phyloP scores from a whole-genome alignment of 2,888 invertebrate genomes.

The Bhutanitis thaidina region DNA sequence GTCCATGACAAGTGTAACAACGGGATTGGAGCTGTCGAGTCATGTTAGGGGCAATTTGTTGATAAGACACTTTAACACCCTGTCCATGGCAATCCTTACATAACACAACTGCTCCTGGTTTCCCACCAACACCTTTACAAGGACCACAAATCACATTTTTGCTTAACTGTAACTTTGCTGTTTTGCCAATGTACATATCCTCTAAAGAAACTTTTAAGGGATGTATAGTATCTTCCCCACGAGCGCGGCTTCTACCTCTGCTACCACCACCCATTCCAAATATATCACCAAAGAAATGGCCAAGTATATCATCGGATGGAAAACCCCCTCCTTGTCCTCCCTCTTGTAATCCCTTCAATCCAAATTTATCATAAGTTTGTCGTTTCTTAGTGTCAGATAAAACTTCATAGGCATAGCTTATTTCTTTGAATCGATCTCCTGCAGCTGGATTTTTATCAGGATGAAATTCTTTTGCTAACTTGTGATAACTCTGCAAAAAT shows the following conservation, averaged over 20 bases:
- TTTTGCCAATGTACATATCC: constrained; percentile 94
- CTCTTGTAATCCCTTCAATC: constrained; percentile 93
- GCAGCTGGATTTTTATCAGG: constrained; percentile 95
- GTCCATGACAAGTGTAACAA: constrained; percentile 83
- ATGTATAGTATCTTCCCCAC: constrained; percentile 91
- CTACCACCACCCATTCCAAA: constrained; percentile 80
- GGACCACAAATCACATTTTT: constrained; percentile 89
- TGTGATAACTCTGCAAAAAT: constrained; percentile 88
- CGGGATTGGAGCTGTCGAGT: constrained; percentile 81
- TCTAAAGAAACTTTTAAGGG: constrained; percentile 92
- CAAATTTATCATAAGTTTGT: constrained; percentile 91
- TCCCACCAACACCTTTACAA: constrained; percentile 89
- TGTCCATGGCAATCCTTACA: constrained; percentile 89
- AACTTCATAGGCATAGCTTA: constrained; percentile 96
- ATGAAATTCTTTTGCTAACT: constrained; percentile 95
- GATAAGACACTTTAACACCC: constrained; percentile 86
- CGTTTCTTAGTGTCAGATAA: constrained; percentile 93
- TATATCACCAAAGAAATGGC: constrained; percentile 81
- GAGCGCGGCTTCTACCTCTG: constrained; percentile 75
- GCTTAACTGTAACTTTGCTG: constrained; percentile 88
- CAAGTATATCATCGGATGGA: constrained; percentile 84
- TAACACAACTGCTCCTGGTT: constrained; percentile 81
- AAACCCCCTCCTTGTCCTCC: constrained; percentile 81
- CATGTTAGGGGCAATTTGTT: constrained; percentile 84
- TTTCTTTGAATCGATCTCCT: constrained; percentile 97